phyloP scores from a whole-genome alignment of 2,113 vertebrate genomes.

The Lagopus leucura region DNA sequence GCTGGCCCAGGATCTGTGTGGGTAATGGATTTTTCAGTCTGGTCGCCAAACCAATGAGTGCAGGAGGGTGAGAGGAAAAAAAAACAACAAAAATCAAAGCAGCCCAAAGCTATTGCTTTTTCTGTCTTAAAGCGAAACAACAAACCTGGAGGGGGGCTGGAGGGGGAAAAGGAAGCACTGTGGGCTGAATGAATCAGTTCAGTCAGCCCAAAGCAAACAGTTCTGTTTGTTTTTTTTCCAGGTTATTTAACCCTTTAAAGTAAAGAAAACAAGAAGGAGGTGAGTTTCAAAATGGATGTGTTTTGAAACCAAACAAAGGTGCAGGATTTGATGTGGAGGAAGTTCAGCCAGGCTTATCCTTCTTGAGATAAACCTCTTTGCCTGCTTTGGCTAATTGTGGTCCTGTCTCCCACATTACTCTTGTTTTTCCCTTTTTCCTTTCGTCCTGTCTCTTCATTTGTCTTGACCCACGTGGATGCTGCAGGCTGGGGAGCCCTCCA shows the following conservation, averaged over 20 bases:
- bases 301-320: slow-evolving; percentile 26
- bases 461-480: background rate
- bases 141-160: background rate
- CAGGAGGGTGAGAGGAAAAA: background rate
- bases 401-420: background rate
- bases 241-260: slow-evolving; percentile 47
- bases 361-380: background rate
- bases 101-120: slow-evolving; percentile 24
- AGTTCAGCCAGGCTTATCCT: background rate
- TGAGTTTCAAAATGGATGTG: background rate
- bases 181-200: background rate
- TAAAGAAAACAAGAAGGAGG: slow-evolving; percentile 19
- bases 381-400: background rate
- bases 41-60: slow-evolving; percentile 51
- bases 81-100: background rate
- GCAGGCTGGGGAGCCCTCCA: background rate
- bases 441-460: background rate
- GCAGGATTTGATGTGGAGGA: background rate
- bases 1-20: background rate
- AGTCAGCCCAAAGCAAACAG: slow-evolving; percentile 26
- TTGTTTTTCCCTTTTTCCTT: rapidly evolving
- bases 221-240: slow-evolving; percentile 37
- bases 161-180: background rate
- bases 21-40: slow-evolving; percentile 63
- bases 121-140: slow-evolving; percentile 24